Conservation (phyloP, 2,113 vertebrate species). For the Callipepla squamata region DNA sequence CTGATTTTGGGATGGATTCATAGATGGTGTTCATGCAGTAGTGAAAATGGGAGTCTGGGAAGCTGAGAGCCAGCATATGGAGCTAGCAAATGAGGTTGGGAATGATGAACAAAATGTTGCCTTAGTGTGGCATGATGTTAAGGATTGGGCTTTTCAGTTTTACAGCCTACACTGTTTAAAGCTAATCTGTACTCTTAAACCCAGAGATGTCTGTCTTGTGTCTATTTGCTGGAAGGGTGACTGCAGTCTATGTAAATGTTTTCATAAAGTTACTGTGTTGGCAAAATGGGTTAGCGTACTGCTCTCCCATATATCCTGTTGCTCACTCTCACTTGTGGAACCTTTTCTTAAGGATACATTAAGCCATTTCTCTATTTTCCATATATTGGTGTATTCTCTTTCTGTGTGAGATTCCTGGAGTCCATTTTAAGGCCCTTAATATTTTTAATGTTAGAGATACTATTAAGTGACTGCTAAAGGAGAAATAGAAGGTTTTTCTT, state of each 20-base stretch:
- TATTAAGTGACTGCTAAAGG: not conserved
- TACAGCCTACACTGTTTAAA: conserved; percentile 6
- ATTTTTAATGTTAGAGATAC: not conserved
- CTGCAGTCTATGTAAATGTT: not conserved
- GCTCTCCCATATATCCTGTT: not conserved
- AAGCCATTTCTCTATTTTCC: not conserved
- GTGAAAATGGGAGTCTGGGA: conserved; percentile 6
- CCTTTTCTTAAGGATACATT: not conserved
- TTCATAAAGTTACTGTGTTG: not conserved
- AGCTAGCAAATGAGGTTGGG: conserved; percentile 14
- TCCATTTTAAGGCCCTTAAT: not conserved
- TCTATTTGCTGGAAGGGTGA: not conserved
- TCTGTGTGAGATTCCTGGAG: not conserved
- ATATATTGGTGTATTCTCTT: not conserved
- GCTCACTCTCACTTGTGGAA: not conserved
- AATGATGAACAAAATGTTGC: not conserved
- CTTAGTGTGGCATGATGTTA: conserved; percentile 14
- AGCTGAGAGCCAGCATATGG: conserved; percentile 10
- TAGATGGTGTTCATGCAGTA: not conserved
- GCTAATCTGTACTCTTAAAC: not conserved
- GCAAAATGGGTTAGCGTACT: not conserved
- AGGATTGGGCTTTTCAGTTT: conserved; percentile 47
- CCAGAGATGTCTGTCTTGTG: not conserved
- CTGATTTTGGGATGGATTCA: not conserved
- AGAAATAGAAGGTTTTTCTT: not conserved